Evolutionary conservation across 2,113 vertebrate species (phyloP).

Genomic region (Furnarius figulus): DNA sequence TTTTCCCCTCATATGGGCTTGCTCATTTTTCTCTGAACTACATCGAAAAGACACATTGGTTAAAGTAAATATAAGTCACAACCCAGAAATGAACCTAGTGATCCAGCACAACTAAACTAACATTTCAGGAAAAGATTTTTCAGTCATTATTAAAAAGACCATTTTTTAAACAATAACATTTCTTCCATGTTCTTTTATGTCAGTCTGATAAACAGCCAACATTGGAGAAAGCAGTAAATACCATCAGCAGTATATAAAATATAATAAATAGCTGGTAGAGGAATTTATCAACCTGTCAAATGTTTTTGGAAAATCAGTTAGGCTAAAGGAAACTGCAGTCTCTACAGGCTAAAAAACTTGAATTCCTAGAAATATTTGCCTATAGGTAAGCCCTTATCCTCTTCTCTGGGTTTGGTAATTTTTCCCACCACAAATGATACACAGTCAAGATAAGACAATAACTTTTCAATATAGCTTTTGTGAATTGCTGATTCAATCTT

Average conservation of each 20-base stretch:
- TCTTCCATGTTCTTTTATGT: neutral
- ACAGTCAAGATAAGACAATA: neutral
- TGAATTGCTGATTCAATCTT: neutral
- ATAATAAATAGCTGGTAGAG: neutral
- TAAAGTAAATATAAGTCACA: neutral
- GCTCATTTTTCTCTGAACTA: neutral
- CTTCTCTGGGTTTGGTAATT: neutral
- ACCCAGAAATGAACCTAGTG: neutral
- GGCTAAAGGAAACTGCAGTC: neutral
- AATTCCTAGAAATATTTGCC: conserved; percentile 7
- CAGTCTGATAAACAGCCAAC: neutral
- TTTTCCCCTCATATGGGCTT: neutral
- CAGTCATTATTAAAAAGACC: neutral
- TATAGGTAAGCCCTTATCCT: neutral
- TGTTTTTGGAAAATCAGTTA: neutral
- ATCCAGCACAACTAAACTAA: neutral
- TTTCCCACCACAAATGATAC: neutral
- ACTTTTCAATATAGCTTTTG: neutral
- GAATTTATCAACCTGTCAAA: neutral
- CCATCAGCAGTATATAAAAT: neutral
- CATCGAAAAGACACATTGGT: neutral
- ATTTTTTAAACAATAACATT: neutral
- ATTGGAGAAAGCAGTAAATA: neutral
- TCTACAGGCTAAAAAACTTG: neutral
- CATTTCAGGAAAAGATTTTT: neutral